Conservation (phyloP, 2,888 invertebrate species). For the Rotaria magnacalcarata region DNA sequence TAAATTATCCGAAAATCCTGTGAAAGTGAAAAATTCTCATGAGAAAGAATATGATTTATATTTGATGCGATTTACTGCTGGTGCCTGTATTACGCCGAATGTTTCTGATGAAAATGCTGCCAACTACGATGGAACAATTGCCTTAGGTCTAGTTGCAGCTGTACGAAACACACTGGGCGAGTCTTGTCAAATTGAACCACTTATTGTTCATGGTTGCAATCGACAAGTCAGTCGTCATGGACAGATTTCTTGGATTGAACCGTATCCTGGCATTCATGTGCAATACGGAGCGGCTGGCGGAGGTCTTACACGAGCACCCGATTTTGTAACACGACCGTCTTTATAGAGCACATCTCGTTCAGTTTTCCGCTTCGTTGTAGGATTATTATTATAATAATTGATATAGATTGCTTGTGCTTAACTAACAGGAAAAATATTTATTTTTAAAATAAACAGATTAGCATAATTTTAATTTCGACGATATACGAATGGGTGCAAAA, state of each 20-base stretch:
- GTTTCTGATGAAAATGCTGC: neutral
- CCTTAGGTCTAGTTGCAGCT: neutral
- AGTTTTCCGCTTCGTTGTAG: no score
- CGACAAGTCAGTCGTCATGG: neutral
- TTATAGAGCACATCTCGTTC: no score
- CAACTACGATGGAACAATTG: neutral
- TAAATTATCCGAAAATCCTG: neutral
- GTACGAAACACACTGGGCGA: neutral
- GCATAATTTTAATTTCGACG: no score
- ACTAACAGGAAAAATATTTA: no score
- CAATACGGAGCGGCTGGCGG: neutral
- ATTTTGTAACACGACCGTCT: neutral
- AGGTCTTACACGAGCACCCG: neutral
- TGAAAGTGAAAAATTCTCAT: neutral
- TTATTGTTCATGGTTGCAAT: neutral
- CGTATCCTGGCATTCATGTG: neutral
- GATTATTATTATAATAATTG: no score
- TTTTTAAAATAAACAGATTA: no score
- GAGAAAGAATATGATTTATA: neutral
- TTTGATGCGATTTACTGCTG: neutral
- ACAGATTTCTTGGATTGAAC: neutral
- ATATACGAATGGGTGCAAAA: no score
- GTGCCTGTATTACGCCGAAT: neutral
- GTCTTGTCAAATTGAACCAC: neutral
- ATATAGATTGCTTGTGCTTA: no score